These are phyloP conservation scores for Lottia scabra DNA, from an alignment of 2,888 invertebrate species.

Conservation along the genomic window DNA sequence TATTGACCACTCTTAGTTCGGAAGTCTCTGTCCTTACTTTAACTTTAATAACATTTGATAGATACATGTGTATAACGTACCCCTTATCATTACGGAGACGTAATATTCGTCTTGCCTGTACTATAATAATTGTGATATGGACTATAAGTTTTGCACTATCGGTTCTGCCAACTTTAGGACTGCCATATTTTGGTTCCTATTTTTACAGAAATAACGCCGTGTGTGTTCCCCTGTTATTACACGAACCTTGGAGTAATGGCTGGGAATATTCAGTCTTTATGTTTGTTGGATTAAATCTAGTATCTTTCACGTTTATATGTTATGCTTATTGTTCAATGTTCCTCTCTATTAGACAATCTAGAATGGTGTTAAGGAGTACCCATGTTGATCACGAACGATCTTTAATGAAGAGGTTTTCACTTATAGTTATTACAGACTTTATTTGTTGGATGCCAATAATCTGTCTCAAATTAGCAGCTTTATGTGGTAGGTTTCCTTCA, in stretches of 20 bases:
- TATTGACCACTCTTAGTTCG: slow-evolving; percentile 59
- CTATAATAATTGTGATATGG: slow-evolving; percentile 38
- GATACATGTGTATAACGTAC: slow-evolving; percentile 43
- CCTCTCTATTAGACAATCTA: slow-evolving; percentile 34
- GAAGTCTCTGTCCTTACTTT: slow-evolving; percentile 44
- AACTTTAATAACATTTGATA: slow-evolving; percentile 40
- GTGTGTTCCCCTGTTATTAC: slow-evolving; percentile 35
- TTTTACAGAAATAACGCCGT: slow-evolving; percentile 46
- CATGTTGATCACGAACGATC: slow-evolving; percentile 36
- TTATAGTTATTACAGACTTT: slow-evolving; percentile 44
- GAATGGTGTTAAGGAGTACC: slow-evolving; percentile 34
- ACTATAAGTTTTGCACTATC: slow-evolving; percentile 31
- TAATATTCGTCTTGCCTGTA: slow-evolving; percentile 33
- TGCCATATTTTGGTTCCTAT: slow-evolving; percentile 35
- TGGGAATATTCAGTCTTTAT: slow-evolving; percentile 48
- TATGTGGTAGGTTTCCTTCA: slow-evolving; percentile 31
- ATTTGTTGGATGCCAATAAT: slow-evolving; percentile 47
- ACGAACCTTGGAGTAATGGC: slow-evolving; percentile 26
- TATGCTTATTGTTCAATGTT: slow-evolving; percentile 44
- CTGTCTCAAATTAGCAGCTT: slow-evolving; percentile 38
- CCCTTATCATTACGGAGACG: slow-evolving; percentile 36
- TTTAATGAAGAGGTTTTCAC: slow-evolving; percentile 40
- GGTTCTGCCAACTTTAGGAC: slow-evolving; percentile 30
- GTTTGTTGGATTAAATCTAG: slow-evolving; percentile 40
- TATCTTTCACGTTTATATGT: slow-evolving; percentile 38